phyloP scores from a whole-genome alignment of 2,888 invertebrate genomes.

The Pheosia tremula region DNA sequence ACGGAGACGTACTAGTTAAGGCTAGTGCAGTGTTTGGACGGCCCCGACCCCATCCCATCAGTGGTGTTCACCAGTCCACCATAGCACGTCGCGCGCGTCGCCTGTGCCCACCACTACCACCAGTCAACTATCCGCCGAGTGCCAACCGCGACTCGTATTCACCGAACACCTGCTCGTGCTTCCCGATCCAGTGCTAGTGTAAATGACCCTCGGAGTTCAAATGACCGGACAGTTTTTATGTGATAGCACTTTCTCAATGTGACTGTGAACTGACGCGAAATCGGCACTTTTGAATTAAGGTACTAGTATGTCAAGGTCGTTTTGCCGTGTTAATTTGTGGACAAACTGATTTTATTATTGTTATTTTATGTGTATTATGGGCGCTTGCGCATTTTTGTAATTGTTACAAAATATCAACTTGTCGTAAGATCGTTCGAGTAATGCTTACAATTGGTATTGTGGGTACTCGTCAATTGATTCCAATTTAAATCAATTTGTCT shows the following conservation, averaged over 20 bases:
- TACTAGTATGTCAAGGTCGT: slow-evolving; percentile 44
- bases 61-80: slow-evolving; percentile 63
- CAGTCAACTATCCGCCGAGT: slow-evolving; percentile 22
- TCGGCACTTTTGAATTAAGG: slow-evolving; percentile 35
- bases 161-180: slow-evolving; percentile 10
- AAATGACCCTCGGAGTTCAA: not conserved
- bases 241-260: slow-evolving; percentile 32
- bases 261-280: slow-evolving; percentile 33
- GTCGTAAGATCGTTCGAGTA: not conserved
- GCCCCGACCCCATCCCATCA: slow-evolving; percentile 74
- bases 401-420: not conserved
- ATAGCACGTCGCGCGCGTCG: slow-evolving; percentile 71
- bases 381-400: slow-evolving; percentile 3
- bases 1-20: slow-evolving; percentile 50
- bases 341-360: slow-evolving; percentile 7
- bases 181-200: slow-evolving; percentile 10
- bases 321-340: slow-evolving; percentile 11
- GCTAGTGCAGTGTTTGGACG: slow-evolving; percentile 64
- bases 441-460: not conserved
- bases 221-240: slow-evolving; percentile 21
- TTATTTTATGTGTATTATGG: slow-evolving; percentile 1
- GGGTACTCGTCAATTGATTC: slow-evolving; percentile 4
- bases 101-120: slow-evolving; percentile 38
- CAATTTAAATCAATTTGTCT: slow-evolving; percentile 6
- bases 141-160: slow-evolving; percentile 22